Percentiles rank a stretch among this genome's conserved stretches.
Conservation (phyloP, 2,797 vertebrate genomes). For the Chromis chromis region DNA sequence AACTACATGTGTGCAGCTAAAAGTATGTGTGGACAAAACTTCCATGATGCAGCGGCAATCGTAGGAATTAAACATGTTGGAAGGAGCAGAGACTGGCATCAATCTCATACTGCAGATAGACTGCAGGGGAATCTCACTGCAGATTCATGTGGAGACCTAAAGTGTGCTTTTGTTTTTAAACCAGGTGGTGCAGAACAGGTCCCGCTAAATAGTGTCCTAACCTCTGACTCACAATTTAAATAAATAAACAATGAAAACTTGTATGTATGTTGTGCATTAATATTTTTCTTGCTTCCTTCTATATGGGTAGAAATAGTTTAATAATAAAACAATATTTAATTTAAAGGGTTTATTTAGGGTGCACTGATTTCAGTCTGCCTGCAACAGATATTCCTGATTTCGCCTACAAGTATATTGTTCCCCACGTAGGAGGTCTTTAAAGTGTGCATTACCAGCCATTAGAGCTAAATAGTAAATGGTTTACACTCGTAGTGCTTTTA, state of each 20-base stretch:
- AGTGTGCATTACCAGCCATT: too few species aligned
- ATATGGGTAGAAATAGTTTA: too few species aligned
- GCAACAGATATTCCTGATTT: constrained; percentile 25
- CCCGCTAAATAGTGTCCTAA: neutral
- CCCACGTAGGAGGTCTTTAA: neutral
- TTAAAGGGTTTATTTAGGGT: neutral
- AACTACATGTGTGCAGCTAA: constrained; percentile 44
- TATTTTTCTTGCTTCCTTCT: too few species aligned
- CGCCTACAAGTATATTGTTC: neutral
- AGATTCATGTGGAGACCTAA: neutral
- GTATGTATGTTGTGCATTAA: neutral
- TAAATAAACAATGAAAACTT: neutral
- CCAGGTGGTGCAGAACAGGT: neutral
- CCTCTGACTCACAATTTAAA: neutral
- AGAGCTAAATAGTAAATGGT: too few species aligned
- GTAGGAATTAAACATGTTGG: constrained; percentile 19
- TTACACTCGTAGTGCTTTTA: too few species aligned
- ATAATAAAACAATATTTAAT: neutral
- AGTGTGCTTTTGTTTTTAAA: constrained; percentile 13
- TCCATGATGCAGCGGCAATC: constrained; percentile 47
- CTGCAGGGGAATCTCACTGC: constrained; percentile 10
- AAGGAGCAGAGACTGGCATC: constrained; percentile 23
- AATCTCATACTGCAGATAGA: neutral
- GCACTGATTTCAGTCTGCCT: neutral
- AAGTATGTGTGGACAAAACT: constrained; percentile 59